Conservation (phyloP, 2,113 vertebrate genomes). For the Ictalurus furcatus region DNA sequence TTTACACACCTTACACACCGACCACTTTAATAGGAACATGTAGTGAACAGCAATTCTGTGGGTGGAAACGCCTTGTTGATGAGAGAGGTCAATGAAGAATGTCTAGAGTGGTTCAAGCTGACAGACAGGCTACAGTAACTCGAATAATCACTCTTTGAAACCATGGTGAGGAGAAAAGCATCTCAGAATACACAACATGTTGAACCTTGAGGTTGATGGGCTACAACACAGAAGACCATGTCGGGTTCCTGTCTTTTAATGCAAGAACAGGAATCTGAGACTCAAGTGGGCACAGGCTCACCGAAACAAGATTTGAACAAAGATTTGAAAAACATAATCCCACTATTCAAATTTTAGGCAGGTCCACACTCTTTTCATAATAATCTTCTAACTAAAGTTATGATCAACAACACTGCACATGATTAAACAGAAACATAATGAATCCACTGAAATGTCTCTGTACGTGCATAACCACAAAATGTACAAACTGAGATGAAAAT, state of each 20-base stretch:
- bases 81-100: not conserved
- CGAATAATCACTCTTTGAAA: not conserved
- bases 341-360: not conserved
- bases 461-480: not conserved
- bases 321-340: not conserved
- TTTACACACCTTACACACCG: not conserved
- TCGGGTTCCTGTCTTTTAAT: not conserved
- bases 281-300: not conserved
- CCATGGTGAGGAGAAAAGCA: not conserved
- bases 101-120: not conserved
- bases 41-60: not conserved
- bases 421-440: not conserved
- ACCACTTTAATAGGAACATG: not conserved
- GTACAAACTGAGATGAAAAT: not conserved
- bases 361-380: not conserved
- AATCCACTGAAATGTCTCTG: not conserved
- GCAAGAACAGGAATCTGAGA: not conserved
- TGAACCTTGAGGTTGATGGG: not conserved
- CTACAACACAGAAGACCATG: not conserved
- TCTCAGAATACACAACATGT: not conserved
- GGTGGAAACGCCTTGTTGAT: not conserved
- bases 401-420: not conserved
- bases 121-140: not conserved
- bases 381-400: not conserved
- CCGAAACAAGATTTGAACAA: not conserved